A percentile compares a stretch with the other conserved stretches of the same genome.
phyloP scores from a whole-genome alignment of 2,113 vertebrate genomes.

The Calypte anna region DNA sequence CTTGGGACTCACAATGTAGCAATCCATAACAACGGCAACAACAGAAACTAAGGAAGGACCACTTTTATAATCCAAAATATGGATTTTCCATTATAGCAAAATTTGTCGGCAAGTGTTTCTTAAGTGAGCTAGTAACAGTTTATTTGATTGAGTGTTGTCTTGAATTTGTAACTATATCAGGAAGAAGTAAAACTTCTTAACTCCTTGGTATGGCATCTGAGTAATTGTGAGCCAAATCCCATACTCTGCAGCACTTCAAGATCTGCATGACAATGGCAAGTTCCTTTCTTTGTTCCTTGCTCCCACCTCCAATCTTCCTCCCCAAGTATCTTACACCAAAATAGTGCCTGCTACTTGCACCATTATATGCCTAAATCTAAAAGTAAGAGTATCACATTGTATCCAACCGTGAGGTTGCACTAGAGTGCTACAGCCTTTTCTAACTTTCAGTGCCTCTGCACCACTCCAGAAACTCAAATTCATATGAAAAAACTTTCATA shows the following conservation, averaged over 20 bases:
- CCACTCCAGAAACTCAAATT: neutral
- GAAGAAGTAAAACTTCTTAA: neutral
- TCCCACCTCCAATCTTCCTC: neutral
- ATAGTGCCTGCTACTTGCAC: neutral
- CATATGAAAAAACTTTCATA: neutral
- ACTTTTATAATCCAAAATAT: neutral
- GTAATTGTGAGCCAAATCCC: neutral
- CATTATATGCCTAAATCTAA: fast-evolving
- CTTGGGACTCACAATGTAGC: neutral
- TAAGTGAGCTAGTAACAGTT: neutral
- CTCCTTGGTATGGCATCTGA: neutral
- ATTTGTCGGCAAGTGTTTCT: neutral
- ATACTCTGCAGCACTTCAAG: neutral
- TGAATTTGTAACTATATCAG: neutral
- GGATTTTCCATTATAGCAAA: neutral
- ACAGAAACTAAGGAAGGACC: neutral
- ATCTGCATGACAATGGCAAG: neutral
- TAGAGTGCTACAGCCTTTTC: neutral
- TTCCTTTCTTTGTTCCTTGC: neutral
- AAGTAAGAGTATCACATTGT: fast-evolving
- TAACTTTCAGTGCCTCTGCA: neutral
- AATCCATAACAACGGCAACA: neutral
- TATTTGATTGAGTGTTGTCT: neutral
- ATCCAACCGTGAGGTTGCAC: fast-evolving
- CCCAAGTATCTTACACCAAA: neutral